Conservation (phyloP, 2,888 invertebrate genomes). For the Andricus quercusramuli region DNA sequence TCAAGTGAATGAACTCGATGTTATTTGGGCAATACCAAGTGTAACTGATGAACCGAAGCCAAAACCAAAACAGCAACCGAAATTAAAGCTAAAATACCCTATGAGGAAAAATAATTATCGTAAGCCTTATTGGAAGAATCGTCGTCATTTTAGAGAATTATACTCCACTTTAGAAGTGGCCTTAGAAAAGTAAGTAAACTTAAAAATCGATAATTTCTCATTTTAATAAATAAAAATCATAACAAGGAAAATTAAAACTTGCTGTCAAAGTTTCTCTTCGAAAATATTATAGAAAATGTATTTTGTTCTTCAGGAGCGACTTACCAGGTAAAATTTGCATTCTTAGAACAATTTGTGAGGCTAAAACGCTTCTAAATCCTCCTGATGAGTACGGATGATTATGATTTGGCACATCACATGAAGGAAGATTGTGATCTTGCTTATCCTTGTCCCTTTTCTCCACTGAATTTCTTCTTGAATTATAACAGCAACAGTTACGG, state of each 20-base stretch:
- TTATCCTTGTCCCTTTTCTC: conserved; percentile 73
- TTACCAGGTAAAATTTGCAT: conserved; percentile 84
- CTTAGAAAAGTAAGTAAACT: conserved; percentile 11
- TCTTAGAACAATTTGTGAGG: conserved; percentile 85
- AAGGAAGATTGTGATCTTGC: conserved; percentile 62
- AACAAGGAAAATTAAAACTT: neutral
- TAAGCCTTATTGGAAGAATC: conserved; percentile 55
- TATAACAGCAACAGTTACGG: conserved; percentile 20
- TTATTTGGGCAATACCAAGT: conserved; percentile 79
- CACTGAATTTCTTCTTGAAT: conserved; percentile 68
- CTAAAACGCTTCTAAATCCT: conserved; percentile 80
- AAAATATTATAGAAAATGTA: neutral
- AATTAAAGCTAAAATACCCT: neutral
- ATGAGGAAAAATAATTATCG: neutral
- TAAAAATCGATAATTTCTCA: neutral
- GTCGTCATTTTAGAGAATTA: conserved; percentile 79
- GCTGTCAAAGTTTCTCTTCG: no score
- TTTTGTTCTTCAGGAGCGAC: conserved; percentile 78
- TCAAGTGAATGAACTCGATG: conserved; percentile 81
- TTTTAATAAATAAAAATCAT: neutral
- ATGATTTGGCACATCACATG: conserved; percentile 67
- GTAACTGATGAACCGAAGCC: conserved; percentile 53
- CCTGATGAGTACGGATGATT: conserved; percentile 78
- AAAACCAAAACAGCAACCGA: conserved; percentile 43
- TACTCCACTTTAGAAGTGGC: conserved; percentile 79